These are phyloP conservation scores for Morinoia aosen DNA, from an alignment of 2,888 invertebrate genomes.

Conservation along the genomic window DNA sequence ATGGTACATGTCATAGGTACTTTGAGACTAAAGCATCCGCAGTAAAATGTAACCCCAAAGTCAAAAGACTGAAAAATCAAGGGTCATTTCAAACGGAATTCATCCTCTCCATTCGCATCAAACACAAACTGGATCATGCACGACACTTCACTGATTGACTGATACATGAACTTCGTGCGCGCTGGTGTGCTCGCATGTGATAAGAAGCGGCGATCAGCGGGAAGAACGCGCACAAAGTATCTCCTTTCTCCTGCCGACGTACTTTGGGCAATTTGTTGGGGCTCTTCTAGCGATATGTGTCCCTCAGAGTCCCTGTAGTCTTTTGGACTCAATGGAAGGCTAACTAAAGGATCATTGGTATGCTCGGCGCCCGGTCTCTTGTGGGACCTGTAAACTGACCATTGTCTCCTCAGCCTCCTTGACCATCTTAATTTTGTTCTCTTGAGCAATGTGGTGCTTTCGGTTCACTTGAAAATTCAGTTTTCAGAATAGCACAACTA, in stretches of 20 bases:
- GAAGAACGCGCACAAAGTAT: not conserved
- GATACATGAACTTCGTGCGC: not conserved
- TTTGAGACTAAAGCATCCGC: no score
- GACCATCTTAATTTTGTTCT: slow-evolving; percentile 36
- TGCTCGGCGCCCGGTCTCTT: slow-evolving; percentile 25
- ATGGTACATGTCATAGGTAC: no score
- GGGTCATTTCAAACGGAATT: no score
- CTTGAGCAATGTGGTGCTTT: slow-evolving; percentile 16
- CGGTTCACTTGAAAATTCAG: not conserved
- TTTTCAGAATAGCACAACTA: not conserved
- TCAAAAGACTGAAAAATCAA: no score
- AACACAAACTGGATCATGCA: not conserved
- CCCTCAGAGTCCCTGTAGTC: slow-evolving; percentile 49
- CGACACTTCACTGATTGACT: not conserved
- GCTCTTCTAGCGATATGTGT: slow-evolving; percentile 5
- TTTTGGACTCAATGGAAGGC: slow-evolving; percentile 54
- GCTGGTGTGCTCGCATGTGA: not conserved
- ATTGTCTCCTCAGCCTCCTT: slow-evolving; percentile 44
- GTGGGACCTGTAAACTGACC: slow-evolving; percentile 55
- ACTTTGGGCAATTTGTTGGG: slow-evolving; percentile 36
- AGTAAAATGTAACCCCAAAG: no score
- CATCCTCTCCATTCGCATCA: not conserved
- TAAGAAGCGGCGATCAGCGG: not conserved
- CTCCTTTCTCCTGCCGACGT: slow-evolving; percentile 34
- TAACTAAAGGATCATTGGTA: slow-evolving; percentile 56